Evolutionary conservation across 2,113 vertebrate genomes (phyloP).

Genomic region (Coptodon bakossiorum): DNA sequence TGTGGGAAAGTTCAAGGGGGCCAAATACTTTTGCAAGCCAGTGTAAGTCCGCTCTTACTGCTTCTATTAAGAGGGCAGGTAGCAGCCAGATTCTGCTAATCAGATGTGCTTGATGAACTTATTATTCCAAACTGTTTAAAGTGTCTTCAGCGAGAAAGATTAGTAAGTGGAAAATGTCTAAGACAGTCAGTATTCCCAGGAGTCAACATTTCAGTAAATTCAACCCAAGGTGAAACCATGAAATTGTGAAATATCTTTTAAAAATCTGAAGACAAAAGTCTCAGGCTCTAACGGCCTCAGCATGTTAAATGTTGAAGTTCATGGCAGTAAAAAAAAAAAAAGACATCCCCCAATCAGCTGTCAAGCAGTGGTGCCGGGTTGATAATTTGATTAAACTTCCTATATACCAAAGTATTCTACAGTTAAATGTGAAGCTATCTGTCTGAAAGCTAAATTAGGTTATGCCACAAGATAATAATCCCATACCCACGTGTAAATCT

Average conservation of each 20-base stretch:
- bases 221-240: neutral
- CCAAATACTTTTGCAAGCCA: too few relatives aligned
- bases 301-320: neutral
- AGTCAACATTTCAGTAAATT: neutral
- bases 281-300: neutral
- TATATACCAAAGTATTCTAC: neutral
- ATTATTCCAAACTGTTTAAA: neutral
- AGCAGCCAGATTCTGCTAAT: neutral
- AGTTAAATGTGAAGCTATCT: neutral
- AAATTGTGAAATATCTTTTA: fast-evolving
- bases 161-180: neutral
- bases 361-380: neutral
- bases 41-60: neutral
- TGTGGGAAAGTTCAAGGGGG: too few relatives aligned
- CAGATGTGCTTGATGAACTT: neutral
- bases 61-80: neutral
- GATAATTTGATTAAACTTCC: neutral
- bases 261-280: neutral
- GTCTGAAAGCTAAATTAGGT: neutral
- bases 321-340: neutral
- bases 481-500: too few relatives aligned
- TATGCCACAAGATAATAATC: too few relatives aligned
- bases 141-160: neutral
- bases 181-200: neutral
- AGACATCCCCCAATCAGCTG: neutral